Evolutionary conservation across 2,113 vertebrate genomes (phyloP).

Genomic region (Opisthocomus hoazin): DNA sequence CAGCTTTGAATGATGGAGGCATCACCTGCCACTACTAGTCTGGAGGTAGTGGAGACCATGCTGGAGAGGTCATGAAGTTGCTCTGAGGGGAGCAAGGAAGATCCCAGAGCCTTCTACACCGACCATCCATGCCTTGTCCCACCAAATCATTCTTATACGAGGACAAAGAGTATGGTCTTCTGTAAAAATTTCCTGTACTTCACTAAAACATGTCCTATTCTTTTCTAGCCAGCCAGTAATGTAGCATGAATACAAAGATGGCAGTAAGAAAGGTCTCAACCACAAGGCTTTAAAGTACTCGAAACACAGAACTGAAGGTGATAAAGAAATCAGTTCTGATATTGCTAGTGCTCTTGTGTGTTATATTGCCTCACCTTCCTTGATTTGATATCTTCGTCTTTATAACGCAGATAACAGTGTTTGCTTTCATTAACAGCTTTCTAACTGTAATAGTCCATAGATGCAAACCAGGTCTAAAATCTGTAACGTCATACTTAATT

Average conservation of each 20-base stretch:
- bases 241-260: neutral
- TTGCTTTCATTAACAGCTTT: slow-evolving; percentile 29
- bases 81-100: neutral
- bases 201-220: neutral
- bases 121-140: neutral
- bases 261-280: neutral
- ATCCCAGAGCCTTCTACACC: neutral
- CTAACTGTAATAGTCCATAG: neutral
- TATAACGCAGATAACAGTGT: neutral
- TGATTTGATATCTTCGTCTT: neutral
- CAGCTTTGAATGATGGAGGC: neutral
- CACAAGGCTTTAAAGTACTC: neutral
- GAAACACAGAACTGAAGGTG: neutral
- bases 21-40: neutral
- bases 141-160: neutral
- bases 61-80: neutral
- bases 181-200: neutral
- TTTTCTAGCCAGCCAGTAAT: neutral
- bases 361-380: neutral
- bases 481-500: neutral
- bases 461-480: neutral
- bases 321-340: neutral
- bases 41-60: neutral
- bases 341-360: neutral
- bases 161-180: neutral